A percentile compares a stretch with the other conserved stretches of the same genome.
phyloP scores from a whole-genome alignment of 2,888 invertebrate species.

The Balanococcus diminutus region DNA sequence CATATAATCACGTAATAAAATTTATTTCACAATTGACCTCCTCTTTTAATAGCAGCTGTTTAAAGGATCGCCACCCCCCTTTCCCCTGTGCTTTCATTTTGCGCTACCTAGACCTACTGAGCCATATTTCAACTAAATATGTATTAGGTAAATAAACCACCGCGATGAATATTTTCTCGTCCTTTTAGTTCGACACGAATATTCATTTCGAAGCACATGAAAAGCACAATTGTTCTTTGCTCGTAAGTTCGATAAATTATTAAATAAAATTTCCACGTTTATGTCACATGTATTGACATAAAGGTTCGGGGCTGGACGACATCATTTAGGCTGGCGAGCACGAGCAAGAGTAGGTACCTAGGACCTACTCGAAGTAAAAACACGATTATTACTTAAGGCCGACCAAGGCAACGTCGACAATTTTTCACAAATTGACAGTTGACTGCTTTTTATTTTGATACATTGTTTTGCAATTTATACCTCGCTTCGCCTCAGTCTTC shows the following conservation, averaged over 20 bases:
- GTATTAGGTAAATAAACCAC: constrained; percentile 8
- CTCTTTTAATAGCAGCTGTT: neutral
- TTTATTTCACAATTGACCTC: neutral
- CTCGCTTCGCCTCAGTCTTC: neutral
- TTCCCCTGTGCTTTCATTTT: neutral
- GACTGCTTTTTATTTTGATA: constrained; percentile 14
- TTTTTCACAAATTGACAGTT: constrained; percentile 21
- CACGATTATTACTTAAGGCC: neutral
- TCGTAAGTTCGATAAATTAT: neutral
- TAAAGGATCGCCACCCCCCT: neutral
- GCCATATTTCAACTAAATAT: neutral
- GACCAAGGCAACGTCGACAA: neutral
- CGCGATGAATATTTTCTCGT: neutral
- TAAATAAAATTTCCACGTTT: neutral
- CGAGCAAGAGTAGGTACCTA: too few relatives aligned
- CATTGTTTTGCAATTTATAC: constrained; percentile 6
- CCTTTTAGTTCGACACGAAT: neutral
- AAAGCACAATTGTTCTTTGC: neutral
- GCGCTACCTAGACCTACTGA: neutral
- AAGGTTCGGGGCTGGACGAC: neutral
- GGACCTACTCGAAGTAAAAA: neutral
- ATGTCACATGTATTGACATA: constrained; percentile 9
- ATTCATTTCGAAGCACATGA: neutral
- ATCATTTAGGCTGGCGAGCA: neutral
- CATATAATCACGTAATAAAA: neutral